Evolutionary conservation across 1,140 invertebrate species (phyloP), one percentile per base, ranked within the genome.

Genomic region (Drosophila carrolli): DNA sequence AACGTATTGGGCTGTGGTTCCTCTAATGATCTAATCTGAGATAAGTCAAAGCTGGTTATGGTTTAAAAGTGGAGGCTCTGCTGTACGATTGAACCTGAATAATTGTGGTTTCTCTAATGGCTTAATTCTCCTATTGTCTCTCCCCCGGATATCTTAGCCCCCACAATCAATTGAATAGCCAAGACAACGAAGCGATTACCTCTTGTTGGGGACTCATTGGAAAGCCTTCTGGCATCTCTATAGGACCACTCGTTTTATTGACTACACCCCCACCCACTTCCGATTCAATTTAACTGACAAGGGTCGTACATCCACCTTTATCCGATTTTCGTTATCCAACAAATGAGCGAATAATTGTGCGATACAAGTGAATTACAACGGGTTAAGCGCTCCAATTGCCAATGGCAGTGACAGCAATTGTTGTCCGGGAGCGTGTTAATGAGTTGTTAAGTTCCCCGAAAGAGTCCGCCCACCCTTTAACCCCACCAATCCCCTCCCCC

Each of bases 361-460:
- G 53, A 60, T 55, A 53, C 55, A 78, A 58, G 60, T 56, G 62
- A 78, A 79, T 86, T 76, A 88, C 78, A 72, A 44, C 75, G 71
- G 47, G 75, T 78, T 58, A 78, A 68, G 68, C 48, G 74, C 70
- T 59, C 54, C 72, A 74, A 71, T 72, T 56, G 51, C 74, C 73
- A 57, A 47, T 60, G 76, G 53, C 57, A 50, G 43, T 57, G 62
- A 68, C 67, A 74, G 68, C 66, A 77, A 74, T 81, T 81, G 82
- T 78, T 78, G 82, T 85, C 62, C 55, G n/a, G 41, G 82, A 65
- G 66, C 70, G 65, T 86, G 83, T 86, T 86, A 86, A 86, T 86
- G 82, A 88, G 82, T 81, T 86, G 83, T 86, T 86, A 82, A 86
- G 60, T 83, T 81, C 60, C 44, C 60, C 71, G 50, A 79, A 63